Base-by-base conservation (phyloP, 2,888 invertebrate species). In the Yponomeuta plumbellus region DNA sequence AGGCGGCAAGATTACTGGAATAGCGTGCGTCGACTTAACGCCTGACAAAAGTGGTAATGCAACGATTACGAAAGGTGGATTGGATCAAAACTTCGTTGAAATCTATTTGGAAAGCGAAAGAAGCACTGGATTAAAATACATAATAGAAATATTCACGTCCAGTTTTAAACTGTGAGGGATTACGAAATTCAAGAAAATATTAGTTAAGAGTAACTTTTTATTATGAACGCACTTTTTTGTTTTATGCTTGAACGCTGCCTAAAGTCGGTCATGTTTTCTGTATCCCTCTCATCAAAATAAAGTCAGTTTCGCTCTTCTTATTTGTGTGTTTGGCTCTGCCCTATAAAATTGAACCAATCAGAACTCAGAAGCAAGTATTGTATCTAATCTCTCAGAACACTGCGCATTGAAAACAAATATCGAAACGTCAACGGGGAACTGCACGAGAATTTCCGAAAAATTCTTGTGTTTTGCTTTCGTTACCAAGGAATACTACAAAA, bases 1-100 rank as follows among this genome's bases (percentile, higher is more conserved):
- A n/a, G 75, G 77, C 17, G 79, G 79, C 0, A 74, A 71, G 23
- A 81, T 81, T 23, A 76, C 75, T 20, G 82, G 80, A 6, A 81
- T 81, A 11, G 78, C 78, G 0, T 80, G 80, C 65, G 62, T 72
- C 20, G 81, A 82, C 68, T 66, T 78, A 13, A 73, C 80, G 5
- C 73, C 75, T 3, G 69, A 72, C 57, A 80, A 81, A 70, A 69
- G 69, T 21, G 77, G 76, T 13, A 70, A 59, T 20, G 73, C 71
- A 39, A 70, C 23, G 11, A 73, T 82, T 34, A 61, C 69, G 4
- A 69, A 74, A 20, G 81, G 81, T 39, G 82, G 82, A 21, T 66
- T 81, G 3, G 69, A 75, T 20, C 61, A 56, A 13, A 74, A 69
- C 66, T 73, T 66, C 67, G 74, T 81, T 11, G 67, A 73, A 65